Base-by-base conservation (phyloP, 1,140 invertebrate species). In the Galleria mellonella region DNA sequence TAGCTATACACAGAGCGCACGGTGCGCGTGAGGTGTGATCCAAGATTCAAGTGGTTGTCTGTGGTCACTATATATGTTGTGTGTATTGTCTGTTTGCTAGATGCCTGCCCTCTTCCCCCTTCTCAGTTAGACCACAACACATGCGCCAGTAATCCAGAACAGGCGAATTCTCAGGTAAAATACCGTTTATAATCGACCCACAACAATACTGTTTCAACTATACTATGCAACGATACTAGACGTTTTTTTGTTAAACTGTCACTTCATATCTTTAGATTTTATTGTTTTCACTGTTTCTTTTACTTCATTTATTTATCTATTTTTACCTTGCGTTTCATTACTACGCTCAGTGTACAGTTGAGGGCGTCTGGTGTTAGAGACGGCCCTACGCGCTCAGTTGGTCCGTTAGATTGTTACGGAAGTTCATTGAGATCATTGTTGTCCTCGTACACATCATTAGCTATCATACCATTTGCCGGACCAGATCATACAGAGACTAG, bases 111-210 rank as follows among this genome's bases (percentile, higher is more conserved):
- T 88, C 88, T 88, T 87, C 88, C 89, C 87, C 84, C 84, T 87
- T 89, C 89, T 89, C 88, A 89, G 88, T 89, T 89, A 90, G 89
- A 89, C 88, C 88, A 89, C 87, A 88, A 86, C 87, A 88, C 86
- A 87, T 85, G 75, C 81, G 84, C 84, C 83, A 87, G 86, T 84
- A 87, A 83, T 86, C 84, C 79, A 86, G 86, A 87, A 84, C 86
- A 86, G 86, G 82, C 81, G 84, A 85, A 76, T 78, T 72, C 83
- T 79, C 86, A 87, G 86, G 86, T 87, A 87, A 87, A 73, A 68
- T 79, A 76, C 71, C 77, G 67, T 81, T 76, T 84, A 65, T 81
- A 81, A 75, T 83, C 73, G 74, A 77, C 76, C 81, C 81, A 79
- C 75, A 69, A 79, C 45, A 76, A 77, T 76, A 83, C 72, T 61